A percentile compares a stretch with the other conserved stretches of the same genome.
Conservation (phyloP, 2,797 vertebrate genomes). For the Halcyon badia region DNA sequence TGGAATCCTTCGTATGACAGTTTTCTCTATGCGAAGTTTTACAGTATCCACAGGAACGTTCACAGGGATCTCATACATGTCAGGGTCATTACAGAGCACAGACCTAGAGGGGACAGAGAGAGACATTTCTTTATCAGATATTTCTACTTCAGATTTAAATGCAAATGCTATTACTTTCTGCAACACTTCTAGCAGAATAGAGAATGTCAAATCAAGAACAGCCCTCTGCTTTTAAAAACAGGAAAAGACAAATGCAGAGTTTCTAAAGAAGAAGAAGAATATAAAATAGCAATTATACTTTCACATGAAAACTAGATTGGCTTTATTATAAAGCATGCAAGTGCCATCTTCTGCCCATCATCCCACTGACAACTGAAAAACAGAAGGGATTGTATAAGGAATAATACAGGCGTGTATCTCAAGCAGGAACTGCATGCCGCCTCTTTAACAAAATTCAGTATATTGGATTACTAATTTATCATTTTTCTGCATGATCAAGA, state of each 20-base stretch:
- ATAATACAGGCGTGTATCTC: background rate
- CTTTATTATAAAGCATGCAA: background rate
- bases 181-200: background rate
- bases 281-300: background rate
- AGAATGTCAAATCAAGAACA: background rate
- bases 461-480: background rate
- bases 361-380: background rate
- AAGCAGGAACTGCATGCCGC: background rate
- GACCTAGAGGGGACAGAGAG: slow-evolving; percentile 77
- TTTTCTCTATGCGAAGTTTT: slow-evolving; percentile 96
- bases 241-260: background rate
- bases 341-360: background rate
- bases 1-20: slow-evolving; percentile 86
- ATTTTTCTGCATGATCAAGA: background rate
- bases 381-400: background rate
- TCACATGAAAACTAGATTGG: background rate
- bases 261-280: background rate
- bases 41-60: slow-evolving; percentile 92
- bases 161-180: background rate
- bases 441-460: background rate
- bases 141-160: background rate
- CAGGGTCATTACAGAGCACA: slow-evolving; percentile 94
- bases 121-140: background rate
- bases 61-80: slow-evolving; percentile 93
- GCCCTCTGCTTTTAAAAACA: background rate